Base-by-base conservation (phyloP, 2,888 invertebrate genomes). In the Helicoverpa assulta region DNA sequence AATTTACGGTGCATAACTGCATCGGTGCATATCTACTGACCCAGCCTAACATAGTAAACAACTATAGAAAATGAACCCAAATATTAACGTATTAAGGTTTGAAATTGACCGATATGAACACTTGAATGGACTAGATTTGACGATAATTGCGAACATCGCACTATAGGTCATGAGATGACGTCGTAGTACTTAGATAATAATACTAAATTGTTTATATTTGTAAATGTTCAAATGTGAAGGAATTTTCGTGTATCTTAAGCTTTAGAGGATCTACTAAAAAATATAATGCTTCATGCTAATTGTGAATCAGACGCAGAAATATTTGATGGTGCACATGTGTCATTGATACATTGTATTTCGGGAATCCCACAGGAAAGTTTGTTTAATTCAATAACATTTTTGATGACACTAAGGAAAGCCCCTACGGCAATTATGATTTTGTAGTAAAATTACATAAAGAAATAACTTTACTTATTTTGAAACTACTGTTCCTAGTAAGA, bases 101-200 rank as follows among this genome's bases (percentile, higher is more conserved):
- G 58, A 51, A 76, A 66, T 80, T 16, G 33, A 1, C 53, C 60
- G 55, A 8, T 16, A 1, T 12, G 5, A 58, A 37, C 53, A 70
- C 62, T 68, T 78, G 70, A 77, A 70, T 79, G 77, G n/a, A 69
- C 80, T 80, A 80, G 70, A 73, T 80, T 70, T 58, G 66, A 52
- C 73, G 66, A 69, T 80, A 77, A 76, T 78, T 73, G 74, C 40
- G 40, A 21, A 26, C 73, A 73, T 73, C 70, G 26, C 58, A 73
- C 58, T 70, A 67, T 58, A 65, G 79, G 79, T 80, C 79, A 77
- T 12, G 33, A 64, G 67, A 70, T 67, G 80, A 80, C 68, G 74
- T 52, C 60, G 26, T 59, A n/a, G 16, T 53, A 26, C 26, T 26
- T 26, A 66, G 67, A 79, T 79, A 66, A 78, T 78, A 56, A 69